phyloP scores from a whole-genome alignment of 2,797 vertebrate species.

The Moxostoma hubbsi region DNA sequence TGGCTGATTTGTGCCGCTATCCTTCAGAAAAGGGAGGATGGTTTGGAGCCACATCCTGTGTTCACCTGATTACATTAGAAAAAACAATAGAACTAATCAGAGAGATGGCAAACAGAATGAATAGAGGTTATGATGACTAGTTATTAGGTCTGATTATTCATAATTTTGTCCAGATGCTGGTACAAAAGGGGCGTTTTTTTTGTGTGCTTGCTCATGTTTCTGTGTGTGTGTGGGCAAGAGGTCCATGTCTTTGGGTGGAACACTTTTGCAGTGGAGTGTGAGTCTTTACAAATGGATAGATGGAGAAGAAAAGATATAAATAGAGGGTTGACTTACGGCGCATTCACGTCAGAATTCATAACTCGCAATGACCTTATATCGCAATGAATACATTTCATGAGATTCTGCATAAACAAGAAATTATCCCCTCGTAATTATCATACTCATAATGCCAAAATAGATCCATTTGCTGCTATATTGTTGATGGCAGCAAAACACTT shows the following conservation, averaged over 20 bases:
- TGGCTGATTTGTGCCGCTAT: conserved; percentile 30
- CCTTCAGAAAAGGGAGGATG: conserved; percentile 38
- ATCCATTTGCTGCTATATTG: too few species aligned
- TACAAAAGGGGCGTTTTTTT: conserved; percentile 16
- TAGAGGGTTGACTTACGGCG: conserved; percentile 63
- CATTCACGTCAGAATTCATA: neutral
- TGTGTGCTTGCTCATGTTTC: neutral
- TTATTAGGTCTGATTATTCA: conserved; percentile 13
- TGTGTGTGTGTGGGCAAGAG: neutral
- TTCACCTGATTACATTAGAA: conserved; percentile 17
- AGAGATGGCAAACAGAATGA: conserved; percentile 19
- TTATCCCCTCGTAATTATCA: too few species aligned
- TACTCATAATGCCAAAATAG: too few species aligned
- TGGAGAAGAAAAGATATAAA: conserved; percentile 71
- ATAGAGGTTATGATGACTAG: conserved; percentile 11
- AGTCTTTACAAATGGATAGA: conserved; percentile 41
- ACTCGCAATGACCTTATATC: neutral
- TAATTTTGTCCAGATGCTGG: neutral
- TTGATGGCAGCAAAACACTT: too few species aligned
- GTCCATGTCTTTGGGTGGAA: neutral
- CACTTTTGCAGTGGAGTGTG: neutral
- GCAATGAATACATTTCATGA: too few species aligned
- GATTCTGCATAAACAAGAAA: too few species aligned
- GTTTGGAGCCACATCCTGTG: conserved; percentile 11
- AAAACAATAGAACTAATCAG: conserved; percentile 7